Evolutionary conservation across 1,140 invertebrate genomes (phyloP).

Genomic region (Pseudachorutes palmiensis): DNA sequence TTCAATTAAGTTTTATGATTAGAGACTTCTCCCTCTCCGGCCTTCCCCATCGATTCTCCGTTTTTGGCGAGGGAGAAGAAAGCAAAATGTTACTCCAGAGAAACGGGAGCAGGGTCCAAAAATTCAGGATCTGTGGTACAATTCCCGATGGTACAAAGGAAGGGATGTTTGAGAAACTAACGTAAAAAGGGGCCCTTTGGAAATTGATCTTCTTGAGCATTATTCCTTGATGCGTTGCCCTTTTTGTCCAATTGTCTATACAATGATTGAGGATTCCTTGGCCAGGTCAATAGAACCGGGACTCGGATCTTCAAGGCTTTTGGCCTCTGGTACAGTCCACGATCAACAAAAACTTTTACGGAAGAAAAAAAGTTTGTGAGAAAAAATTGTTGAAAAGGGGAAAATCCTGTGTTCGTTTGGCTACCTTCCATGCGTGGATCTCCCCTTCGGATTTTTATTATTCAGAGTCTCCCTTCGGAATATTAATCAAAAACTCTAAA

Average conservation of each 20-base stretch:
- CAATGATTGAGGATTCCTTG: no score
- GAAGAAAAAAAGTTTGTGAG: neutral
- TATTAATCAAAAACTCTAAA: neutral
- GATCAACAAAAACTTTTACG: no score
- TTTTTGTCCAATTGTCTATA: no score
- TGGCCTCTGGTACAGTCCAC: neutral
- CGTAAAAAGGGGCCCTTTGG: no score
- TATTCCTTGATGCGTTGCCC: no score
- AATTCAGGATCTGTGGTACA: no score
- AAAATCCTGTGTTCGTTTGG: neutral
- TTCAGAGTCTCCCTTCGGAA: slow-evolving; percentile 6
- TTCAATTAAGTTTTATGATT: slow-evolving; percentile 14
- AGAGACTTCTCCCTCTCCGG: slow-evolving; percentile 8
- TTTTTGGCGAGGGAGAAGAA: neutral
- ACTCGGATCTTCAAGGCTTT: slow-evolving; percentile 9
- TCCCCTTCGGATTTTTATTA: slow-evolving; percentile 4
- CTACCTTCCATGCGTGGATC: slow-evolving; percentile 10
- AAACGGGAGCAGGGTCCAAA: no score
- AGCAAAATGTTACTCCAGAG: no score
- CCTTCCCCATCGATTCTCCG: slow-evolving; percentile 12
- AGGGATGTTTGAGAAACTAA: no score
- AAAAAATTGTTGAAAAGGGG: slow-evolving; percentile 12
- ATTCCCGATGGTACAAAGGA: no score
- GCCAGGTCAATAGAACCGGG: slow-evolving; percentile 8
- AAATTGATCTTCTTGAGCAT: no score